These are phyloP conservation scores for Silurus lanzhouensis DNA, from an alignment of 2,797 vertebrate genomes.

Conservation along the genomic window DNA sequence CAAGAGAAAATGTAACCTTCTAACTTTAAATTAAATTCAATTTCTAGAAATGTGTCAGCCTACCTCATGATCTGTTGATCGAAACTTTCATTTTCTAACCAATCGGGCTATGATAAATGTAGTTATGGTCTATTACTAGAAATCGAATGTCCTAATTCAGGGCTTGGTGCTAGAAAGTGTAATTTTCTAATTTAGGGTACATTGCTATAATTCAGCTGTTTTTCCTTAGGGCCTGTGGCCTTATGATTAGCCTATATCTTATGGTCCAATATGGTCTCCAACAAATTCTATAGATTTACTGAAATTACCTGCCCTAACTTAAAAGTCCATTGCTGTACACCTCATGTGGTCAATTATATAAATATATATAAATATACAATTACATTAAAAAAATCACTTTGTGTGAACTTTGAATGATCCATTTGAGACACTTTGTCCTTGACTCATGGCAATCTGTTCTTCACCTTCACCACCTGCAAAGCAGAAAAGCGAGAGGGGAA, in stretches of 20 bases:
- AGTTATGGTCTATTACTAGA: not conserved
- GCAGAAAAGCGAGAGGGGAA: not conserved
- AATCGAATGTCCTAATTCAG: not conserved
- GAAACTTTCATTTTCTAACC: no score
- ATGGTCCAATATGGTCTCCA: not conserved
- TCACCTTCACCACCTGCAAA: not conserved
- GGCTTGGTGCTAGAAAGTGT: not conserved
- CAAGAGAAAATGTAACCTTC: no score
- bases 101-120: no score
- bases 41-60: no score
- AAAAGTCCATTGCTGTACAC: not conserved
- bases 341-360: not conserved
- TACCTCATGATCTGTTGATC: no score
- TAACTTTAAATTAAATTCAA: no score
- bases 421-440: not conserved
- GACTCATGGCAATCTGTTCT: not conserved
- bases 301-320: not conserved
- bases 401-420: not conserved
- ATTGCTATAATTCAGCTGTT: conserved; percentile 50
- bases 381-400: not conserved
- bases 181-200: not conserved
- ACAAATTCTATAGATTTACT: no score
- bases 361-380: not conserved
- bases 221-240: conserved; percentile 42
- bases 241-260: not conserved